A percentile compares a stretch with the other conserved stretches of the same genome.
phyloP scores from a whole-genome alignment of 2,113 vertebrate genomes.

The Forbesichthys agassizii region DNA sequence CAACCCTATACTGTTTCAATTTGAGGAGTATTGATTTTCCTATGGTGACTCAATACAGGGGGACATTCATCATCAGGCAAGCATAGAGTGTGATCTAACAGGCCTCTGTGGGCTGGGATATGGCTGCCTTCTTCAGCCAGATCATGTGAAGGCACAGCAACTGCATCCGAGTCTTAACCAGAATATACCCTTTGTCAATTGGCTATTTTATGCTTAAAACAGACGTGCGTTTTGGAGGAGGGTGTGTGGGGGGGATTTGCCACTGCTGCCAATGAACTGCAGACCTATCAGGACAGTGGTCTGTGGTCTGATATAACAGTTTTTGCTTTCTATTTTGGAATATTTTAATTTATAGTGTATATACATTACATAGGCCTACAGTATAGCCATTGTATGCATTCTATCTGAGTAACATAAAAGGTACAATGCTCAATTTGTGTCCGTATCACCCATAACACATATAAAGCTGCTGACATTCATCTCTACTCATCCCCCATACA shows the following conservation, averaged over 20 bases:
- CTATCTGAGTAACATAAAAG: too few relatives aligned
- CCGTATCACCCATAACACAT: too few relatives aligned
- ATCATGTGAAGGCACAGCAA: slow-evolving; percentile 50
- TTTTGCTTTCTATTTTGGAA: too few relatives aligned
- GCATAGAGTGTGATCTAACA: slow-evolving; percentile 78
- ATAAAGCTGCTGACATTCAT: too few relatives aligned
- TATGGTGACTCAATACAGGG: slow-evolving; percentile 82
- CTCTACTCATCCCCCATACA: too few relatives aligned
- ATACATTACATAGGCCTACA: too few relatives aligned
- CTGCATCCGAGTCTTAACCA: slow-evolving; percentile 30
- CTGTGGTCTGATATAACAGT: too few relatives aligned
- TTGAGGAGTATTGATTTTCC: slow-evolving; percentile 98
- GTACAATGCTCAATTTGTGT: too few relatives aligned
- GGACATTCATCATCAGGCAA: slow-evolving; percentile 92
- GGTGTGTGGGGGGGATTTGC: slow-evolving; percentile 3
- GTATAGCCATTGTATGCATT: too few relatives aligned
- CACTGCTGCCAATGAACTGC: slow-evolving; percentile 18
- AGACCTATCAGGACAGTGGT: slow-evolving; percentile 15
- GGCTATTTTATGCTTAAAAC: neutral
- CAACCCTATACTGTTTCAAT: slow-evolving; percentile 99
- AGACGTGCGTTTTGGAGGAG: neutral
- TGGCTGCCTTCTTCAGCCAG: slow-evolving; percentile 54
- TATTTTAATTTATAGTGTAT: too few relatives aligned
- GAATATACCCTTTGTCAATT: slow-evolving; percentile 35
- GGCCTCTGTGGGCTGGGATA: slow-evolving; percentile 56